Evolutionary conservation across 64 coral and sea anemone species (phyloP).

Genomic region (Anthopleura sola): DNA sequence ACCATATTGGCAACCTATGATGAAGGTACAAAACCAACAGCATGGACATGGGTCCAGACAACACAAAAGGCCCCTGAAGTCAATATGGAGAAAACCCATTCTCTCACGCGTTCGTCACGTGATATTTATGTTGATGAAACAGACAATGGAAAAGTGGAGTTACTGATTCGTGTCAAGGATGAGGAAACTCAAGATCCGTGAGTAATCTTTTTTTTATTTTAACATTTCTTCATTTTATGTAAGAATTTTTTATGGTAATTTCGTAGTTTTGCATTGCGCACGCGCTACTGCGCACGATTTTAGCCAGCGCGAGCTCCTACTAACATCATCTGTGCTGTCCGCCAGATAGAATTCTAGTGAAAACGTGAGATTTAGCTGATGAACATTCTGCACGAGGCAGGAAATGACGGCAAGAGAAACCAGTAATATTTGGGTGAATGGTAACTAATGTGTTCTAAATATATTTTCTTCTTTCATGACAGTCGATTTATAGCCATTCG

Average conservation of each 20-base stretch:
- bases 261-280: too few relatives aligned
- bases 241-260: too few relatives aligned
- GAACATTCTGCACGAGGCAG: too few relatives aligned
- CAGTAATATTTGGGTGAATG: too few relatives aligned
- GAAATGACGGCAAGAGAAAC: too few relatives aligned
- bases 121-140: slow-evolving; percentile 15
- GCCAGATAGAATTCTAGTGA: too few relatives aligned
- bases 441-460: too few relatives aligned
- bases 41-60: background rate
- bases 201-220: background rate
- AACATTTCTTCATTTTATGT: too few relatives aligned
- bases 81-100: background rate
- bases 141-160: background rate
- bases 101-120: background rate
- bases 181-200: slow-evolving; percentile 5
- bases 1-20: slow-evolving; percentile 29
- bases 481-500: slow-evolving; percentile 12
- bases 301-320: too few relatives aligned
- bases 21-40: slow-evolving; percentile 7
- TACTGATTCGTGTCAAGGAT: background rate
- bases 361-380: too few relatives aligned
- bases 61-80: background rate
- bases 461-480: background rate
- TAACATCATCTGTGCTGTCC: too few relatives aligned
- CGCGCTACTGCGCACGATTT: too few relatives aligned